These are phyloP conservation scores for Diadumene lineata DNA, from an alignment of 92 coral and sea anemone genomes.

Conservation along the genomic window DNA sequence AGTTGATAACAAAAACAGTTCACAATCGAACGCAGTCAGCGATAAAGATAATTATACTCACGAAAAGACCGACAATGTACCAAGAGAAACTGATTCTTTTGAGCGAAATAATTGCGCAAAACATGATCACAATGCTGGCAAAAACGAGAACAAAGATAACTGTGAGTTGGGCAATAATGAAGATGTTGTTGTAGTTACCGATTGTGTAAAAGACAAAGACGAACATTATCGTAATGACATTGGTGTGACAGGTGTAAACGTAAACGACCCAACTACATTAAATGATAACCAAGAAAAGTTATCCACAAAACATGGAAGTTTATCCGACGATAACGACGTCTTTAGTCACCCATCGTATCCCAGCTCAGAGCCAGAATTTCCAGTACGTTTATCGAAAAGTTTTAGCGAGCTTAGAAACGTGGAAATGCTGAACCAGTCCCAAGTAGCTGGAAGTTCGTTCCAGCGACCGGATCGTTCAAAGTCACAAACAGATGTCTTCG, in stretches of 20 bases:
- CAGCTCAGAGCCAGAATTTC: slow-evolving; percentile 12
- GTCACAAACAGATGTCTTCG: slow-evolving; percentile 11
- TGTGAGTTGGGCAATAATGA: not conserved
- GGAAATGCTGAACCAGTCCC: not conserved
- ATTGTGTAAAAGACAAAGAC: not conserved
- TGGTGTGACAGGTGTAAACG: not conserved
- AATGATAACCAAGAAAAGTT: not conserved
- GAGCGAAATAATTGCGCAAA: not conserved
- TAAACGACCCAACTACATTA: too few species aligned
- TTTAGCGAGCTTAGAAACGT: slow-evolving; percentile 28
- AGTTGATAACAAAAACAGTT: not conserved
- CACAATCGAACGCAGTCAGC: too few species aligned
- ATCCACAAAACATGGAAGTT: not conserved
- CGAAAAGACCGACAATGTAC: not conserved
- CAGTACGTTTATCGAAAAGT: slow-evolving; percentile 36
- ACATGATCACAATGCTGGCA: not conserved
- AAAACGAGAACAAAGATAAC: not conserved
- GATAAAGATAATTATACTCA: not conserved
- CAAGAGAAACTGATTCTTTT: not conserved
- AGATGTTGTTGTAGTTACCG: not conserved
- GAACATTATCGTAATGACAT: not conserved
- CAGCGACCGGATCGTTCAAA: slow-evolving; percentile 18
- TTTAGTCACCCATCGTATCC: not conserved
- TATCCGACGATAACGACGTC: not conserved
- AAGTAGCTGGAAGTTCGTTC: too few species aligned